Evolutionary conservation across 2,888 invertebrate genomes (phyloP).

Genomic region (Idaea aversata): DNA sequence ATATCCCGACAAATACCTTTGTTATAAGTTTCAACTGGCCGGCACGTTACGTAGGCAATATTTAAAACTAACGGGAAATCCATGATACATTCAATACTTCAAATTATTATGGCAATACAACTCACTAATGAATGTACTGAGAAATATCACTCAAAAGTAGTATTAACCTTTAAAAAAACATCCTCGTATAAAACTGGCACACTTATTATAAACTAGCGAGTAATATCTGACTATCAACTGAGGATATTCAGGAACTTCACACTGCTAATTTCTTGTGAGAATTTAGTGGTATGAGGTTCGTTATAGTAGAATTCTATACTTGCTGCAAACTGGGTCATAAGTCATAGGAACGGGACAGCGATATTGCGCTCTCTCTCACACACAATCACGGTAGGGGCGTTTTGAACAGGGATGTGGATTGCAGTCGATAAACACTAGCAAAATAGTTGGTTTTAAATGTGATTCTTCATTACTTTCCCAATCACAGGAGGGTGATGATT

Average conservation of each 20-base stretch:
- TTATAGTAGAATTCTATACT: background rate
- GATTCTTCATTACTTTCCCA: background rate
- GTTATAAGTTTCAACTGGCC: constrained; percentile 3
- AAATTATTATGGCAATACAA: constrained; percentile 27
- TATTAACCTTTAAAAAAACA: constrained; percentile 13
- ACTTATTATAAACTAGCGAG: background rate
- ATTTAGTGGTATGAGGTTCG: background rate
- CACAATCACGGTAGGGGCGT: background rate
- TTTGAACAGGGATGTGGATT: background rate
- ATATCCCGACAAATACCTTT: constrained; percentile 5
- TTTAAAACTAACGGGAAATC: constrained; percentile 4
- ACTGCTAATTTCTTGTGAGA: background rate
- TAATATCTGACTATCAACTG: background rate
- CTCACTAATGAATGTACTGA: constrained; percentile 26
- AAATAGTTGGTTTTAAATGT: background rate
- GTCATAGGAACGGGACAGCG: background rate
- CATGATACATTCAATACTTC: constrained; percentile 17
- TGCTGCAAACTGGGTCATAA: background rate
- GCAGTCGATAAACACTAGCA: background rate
- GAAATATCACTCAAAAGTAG: constrained; percentile 9
- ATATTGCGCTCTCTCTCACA: background rate
- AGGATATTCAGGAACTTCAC: background rate
- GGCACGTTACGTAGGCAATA: constrained; percentile 5
- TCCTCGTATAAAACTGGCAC: constrained; percentile 5
- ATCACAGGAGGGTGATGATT: too few species aligned